Percentiles rank a stretch among this genome's conserved stretches.
These are phyloP conservation scores for Phortica okadai DNA, from an alignment of 2,888 invertebrate species.

Conservation along the genomic window DNA sequence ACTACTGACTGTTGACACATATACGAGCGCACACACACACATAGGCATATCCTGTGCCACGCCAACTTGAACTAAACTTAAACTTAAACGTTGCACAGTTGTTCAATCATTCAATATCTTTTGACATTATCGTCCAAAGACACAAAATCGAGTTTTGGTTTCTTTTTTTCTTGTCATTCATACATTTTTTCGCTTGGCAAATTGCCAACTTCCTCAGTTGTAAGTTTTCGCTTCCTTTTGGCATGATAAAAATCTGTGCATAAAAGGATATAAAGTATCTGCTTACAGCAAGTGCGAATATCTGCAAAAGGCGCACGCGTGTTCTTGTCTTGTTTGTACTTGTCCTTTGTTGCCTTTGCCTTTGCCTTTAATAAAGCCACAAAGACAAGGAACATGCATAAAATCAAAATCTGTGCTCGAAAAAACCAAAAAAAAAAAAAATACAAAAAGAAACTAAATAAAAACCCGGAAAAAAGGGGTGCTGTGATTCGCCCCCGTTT, in stretches of 20 bases:
- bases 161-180: conserved; percentile 44
- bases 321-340: too few species aligned
- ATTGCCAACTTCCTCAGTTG: conserved; percentile 70
- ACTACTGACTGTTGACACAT: conserved; percentile 57
- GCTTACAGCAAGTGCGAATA: conserved; percentile 54
- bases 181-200: conserved; percentile 51
- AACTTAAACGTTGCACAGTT: neutral
- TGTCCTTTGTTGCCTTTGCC: neutral
- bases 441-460: conserved; percentile 23
- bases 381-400: neutral
- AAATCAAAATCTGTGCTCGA: conserved; percentile 10
- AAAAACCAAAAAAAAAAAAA: conserved; percentile 6
- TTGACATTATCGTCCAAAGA: neutral
- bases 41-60: conserved; percentile 22
- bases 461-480: conserved; percentile 50
- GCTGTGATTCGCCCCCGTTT: conserved; percentile 34
- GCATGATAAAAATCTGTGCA: conserved; percentile 65
- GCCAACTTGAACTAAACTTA: neutral
- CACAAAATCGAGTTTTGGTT: conserved; percentile 24
- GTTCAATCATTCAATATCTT: conserved; percentile 13
- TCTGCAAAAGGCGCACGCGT: conserved; percentile 48
- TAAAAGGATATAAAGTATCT: conserved; percentile 70
- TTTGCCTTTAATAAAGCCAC: neutral
- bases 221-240: conserved; percentile 70
- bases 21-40: conserved; percentile 38